Percentiles rank a stretch among this genome's conserved stretches.
These are phyloP conservation scores for Ochlodes sylvanus DNA, from an alignment of 2,888 invertebrate species.

Conservation along the genomic window DNA sequence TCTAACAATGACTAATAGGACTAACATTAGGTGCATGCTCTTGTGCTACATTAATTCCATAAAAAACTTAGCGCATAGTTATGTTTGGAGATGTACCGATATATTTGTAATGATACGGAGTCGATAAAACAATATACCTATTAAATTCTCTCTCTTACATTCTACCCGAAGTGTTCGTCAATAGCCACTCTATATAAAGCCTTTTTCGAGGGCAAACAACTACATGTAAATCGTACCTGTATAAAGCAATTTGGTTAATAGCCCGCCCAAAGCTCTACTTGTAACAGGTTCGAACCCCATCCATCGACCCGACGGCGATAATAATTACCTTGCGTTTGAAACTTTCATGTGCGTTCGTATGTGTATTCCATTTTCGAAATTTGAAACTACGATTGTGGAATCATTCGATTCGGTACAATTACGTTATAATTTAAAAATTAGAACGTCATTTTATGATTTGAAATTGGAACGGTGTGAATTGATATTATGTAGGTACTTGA, in stretches of 20 bases:
- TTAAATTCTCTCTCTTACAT: no score
- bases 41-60: no score
- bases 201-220: slow-evolving; percentile 19
- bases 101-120: no score
- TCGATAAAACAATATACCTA: not conserved
- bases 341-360: not conserved
- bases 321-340: slow-evolving; percentile 33
- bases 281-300: slow-evolving; percentile 57
- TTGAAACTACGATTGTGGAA: slow-evolving; percentile 5
- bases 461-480: no score
- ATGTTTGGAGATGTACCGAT: slow-evolving; percentile 16
- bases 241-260: slow-evolving; percentile 82
- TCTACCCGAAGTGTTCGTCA: not conserved
- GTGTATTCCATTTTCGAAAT: slow-evolving; percentile 5
- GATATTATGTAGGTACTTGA: no score
- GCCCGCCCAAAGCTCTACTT: slow-evolving; percentile 62
- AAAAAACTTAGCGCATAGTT: not conserved
- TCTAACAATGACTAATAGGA: no score
- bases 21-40: no score
- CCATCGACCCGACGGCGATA: slow-evolving; percentile 39
- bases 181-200: slow-evolving; percentile 15
- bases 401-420: not conserved
- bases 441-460: not conserved
- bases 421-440: not conserved
- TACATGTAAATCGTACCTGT: slow-evolving; percentile 37